Evolutionary conservation across 2,888 invertebrate species (phyloP).

Genomic region (Idaea dimidiata): DNA sequence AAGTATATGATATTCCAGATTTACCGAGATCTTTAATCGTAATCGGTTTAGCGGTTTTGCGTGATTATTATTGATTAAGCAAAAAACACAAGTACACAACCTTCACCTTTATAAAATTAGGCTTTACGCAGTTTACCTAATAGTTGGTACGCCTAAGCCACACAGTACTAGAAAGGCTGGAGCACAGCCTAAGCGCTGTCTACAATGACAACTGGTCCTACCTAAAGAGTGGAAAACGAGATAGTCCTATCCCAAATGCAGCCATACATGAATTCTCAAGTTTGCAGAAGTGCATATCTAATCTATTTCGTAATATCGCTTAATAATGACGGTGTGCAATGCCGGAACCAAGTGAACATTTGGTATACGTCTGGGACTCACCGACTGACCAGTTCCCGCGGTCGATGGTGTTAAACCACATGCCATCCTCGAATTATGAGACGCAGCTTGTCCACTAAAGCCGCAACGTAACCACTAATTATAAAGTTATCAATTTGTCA

Average conservation of each 20-base stretch:
- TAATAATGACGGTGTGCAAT: conserved; percentile 37
- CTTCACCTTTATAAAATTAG: too few species aligned
- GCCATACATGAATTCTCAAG: not conserved
- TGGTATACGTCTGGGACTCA: conserved; percentile 54
- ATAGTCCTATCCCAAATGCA: not conserved
- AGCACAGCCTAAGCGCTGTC: too few species aligned
- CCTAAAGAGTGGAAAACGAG: not conserved
- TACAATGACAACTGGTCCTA: too few species aligned
- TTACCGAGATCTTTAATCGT: too few species aligned
- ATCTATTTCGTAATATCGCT: conserved; percentile 22
- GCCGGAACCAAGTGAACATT: conserved; percentile 52
- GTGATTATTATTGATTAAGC: too few species aligned
- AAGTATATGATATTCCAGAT: too few species aligned
- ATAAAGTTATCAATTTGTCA: conserved; percentile 61
- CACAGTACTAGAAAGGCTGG: too few species aligned
- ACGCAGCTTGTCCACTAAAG: conserved; percentile 14
- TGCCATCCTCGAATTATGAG: conserved; percentile 57
- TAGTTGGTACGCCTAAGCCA: too few species aligned
- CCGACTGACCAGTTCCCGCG: conserved; percentile 54
- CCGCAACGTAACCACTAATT: conserved; percentile 62
- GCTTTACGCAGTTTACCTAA: too few species aligned
- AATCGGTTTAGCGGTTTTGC: too few species aligned
- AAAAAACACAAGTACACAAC: too few species aligned
- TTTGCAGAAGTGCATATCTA: conserved; percentile 6
- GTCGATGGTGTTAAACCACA: conserved; percentile 39